Base-by-base conservation (phyloP, 2,888 invertebrate species). In the Leucophora obtusa region DNA sequence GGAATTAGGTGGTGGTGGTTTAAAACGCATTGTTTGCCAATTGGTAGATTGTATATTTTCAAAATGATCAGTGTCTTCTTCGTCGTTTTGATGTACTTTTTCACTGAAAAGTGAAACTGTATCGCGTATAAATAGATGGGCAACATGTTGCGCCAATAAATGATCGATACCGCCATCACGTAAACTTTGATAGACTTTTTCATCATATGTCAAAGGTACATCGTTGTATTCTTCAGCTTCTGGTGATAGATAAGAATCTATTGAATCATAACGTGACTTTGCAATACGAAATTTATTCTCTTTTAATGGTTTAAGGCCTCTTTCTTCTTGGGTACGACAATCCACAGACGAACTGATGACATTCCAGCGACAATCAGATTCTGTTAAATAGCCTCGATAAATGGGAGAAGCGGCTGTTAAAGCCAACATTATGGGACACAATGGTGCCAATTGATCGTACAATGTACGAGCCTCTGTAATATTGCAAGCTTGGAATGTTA, bases 11-110 rank as follows among this genome's bases (percentile, higher is more conserved):
- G 98, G 98, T 54, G 99, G 99, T 35, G 98, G 98, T 91, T 99
- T 99, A 91, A 99, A 99, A 51, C 98, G 93, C 98, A 99, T 98
- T 38, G 98, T 98, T 91, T 99, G 98, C 99, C 99, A 99, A 92
- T 99, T 99, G 33, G 99, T 99, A 0, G 98, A 98, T 89, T 99
- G 98, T 84, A 99, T 98, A 89, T 99, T 99, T 96, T 99, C 99
- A 92, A 99, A 99, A 91, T 99, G 99, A 90, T 99, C 99, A 0
- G 97, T 96, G 87, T 99, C 98, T 85, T 96, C 95, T 50, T 93
- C 91, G 89, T 99, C 98, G 89, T 98, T 95, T 89, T 98, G 98
- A 90, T 98, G 91, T 14, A 99, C 93, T 89, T 97, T 97, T 91
- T 99, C 99, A 18, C 95, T 95, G 92, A 98, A 98, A 71, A 99